These are phyloP conservation scores for Xiphophorus hellerii DNA, from an alignment of 2,113 vertebrate species.

Conservation along the genomic window DNA sequence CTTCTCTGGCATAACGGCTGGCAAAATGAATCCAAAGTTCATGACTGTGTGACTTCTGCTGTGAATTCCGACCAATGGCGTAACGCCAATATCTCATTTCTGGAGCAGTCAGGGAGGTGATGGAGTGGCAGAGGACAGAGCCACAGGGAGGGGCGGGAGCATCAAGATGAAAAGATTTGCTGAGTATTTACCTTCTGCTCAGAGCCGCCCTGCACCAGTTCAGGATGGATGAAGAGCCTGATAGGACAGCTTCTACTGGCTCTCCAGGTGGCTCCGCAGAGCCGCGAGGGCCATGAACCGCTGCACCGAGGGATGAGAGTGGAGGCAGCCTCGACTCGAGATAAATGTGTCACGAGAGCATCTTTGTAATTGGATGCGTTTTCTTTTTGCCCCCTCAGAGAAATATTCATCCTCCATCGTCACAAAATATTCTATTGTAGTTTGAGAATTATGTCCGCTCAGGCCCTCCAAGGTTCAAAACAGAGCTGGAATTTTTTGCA, in stretches of 20 bases:
- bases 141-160: conserved; percentile 10
- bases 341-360: conserved; percentile 32
- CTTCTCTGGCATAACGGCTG: conserved; percentile 1
- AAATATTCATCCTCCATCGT: neutral
- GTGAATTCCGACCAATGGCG: conserved; percentile 11
- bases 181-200: conserved; percentile 52
- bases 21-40: conserved; percentile 24
- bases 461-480: neutral
- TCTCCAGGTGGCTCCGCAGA: conserved; percentile 33
- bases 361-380: neutral
- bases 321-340: conserved; percentile 10
- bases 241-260: conserved; percentile 43
- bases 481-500: too few species aligned
- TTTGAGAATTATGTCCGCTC: neutral
- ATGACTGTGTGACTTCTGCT: neutral
- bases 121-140: conserved; percentile 27
- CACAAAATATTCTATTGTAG: neutral
- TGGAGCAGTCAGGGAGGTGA: conserved; percentile 52
- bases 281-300: conserved; percentile 1
- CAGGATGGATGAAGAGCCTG: conserved; percentile 46
- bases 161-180: conserved; percentile 30
- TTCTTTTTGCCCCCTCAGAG: neutral
- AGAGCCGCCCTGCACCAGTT: conserved; percentile 21
- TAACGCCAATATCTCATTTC: conserved; percentile 67
- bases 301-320: conserved; percentile 22